These are phyloP conservation scores for Phyllostomus hastatus DNA, from an alignment of 2,113 vertebrate genomes.

Conservation along the genomic window DNA sequence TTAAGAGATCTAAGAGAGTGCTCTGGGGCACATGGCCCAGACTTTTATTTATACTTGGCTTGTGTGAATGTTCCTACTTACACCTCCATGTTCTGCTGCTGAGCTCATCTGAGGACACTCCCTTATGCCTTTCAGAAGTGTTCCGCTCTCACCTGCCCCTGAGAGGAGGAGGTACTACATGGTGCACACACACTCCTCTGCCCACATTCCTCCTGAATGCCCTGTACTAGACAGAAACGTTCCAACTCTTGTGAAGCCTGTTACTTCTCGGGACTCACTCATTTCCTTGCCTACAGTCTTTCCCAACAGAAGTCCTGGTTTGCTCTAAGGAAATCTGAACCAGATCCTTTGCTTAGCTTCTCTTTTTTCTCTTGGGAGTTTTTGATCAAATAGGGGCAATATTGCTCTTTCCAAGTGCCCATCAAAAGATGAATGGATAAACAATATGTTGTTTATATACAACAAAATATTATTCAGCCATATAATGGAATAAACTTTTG, in stretches of 20 bases:
- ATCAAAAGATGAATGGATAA: neutral
- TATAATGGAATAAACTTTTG: neutral
- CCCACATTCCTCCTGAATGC: neutral
- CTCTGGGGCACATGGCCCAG: neutral
- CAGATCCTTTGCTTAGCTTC: neutral
- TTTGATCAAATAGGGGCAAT: neutral
- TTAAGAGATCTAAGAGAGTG: neutral
- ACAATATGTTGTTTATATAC: neutral
- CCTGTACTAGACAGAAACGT: neutral
- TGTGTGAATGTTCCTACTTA: neutral
- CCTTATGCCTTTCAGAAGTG: neutral
- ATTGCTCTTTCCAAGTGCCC: neutral
- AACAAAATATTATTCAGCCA: neutral
- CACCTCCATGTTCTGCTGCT: neutral
- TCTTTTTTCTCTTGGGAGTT: neutral
- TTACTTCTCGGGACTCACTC: neutral
- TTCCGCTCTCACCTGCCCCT: neutral
- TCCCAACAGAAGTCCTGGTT: neutral
- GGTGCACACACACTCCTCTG: neutral
- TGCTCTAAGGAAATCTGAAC: neutral
- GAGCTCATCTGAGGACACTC: neutral
- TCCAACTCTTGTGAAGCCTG: neutral
- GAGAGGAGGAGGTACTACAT: neutral
- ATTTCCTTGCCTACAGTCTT: neutral
- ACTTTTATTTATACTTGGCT: neutral